phyloP scores from a whole-genome alignment of 2,888 invertebrate species.

The Ectemnius cavifrons region DNA sequence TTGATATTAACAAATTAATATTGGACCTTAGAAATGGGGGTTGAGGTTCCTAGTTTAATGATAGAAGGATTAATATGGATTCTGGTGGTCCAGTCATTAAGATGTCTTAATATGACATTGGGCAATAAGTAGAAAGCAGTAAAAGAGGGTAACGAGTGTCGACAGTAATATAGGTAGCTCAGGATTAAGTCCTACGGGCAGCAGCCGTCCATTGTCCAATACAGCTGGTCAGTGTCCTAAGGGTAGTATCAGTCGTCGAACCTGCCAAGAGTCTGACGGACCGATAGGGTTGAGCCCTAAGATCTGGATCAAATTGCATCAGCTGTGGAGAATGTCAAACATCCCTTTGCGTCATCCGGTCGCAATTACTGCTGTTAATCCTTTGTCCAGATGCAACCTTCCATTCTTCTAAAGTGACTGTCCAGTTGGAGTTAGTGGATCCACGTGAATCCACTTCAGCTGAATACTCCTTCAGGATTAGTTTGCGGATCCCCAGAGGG shows the following conservation, averaged over 20 bases:
- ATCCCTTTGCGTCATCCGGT: conserved; percentile 47
- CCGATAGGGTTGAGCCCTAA: conserved; percentile 65
- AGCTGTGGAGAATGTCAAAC: conserved; percentile 55
- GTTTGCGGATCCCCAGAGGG: not conserved
- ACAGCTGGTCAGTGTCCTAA: conserved; percentile 69
- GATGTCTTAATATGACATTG: too few relatives aligned
- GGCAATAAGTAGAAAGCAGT: too few relatives aligned
- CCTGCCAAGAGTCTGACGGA: conserved; percentile 44
- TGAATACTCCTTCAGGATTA: not conserved
- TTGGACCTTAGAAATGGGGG: too few relatives aligned
- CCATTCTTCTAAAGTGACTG: not conserved
- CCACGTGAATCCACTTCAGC: not conserved
- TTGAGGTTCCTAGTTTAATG: too few relatives aligned
- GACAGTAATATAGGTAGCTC: conserved; percentile 50
- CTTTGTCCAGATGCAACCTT: not conserved
- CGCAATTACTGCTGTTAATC: conserved; percentile 11
- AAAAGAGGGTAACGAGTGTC: conserved; percentile 24
- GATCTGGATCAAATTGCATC: conserved; percentile 64
- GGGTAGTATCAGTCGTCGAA: conserved; percentile 54
- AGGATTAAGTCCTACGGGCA: conserved; percentile 58
- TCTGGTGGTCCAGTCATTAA: too few relatives aligned
- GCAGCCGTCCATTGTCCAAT: conserved; percentile 67
- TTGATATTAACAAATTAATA: too few relatives aligned
- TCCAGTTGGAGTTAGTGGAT: not conserved
- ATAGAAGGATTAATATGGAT: too few relatives aligned